These are phyloP conservation scores for Hoplias malabaricus DNA, from an alignment of 2,113 vertebrate genomes.

Conservation along the genomic window DNA sequence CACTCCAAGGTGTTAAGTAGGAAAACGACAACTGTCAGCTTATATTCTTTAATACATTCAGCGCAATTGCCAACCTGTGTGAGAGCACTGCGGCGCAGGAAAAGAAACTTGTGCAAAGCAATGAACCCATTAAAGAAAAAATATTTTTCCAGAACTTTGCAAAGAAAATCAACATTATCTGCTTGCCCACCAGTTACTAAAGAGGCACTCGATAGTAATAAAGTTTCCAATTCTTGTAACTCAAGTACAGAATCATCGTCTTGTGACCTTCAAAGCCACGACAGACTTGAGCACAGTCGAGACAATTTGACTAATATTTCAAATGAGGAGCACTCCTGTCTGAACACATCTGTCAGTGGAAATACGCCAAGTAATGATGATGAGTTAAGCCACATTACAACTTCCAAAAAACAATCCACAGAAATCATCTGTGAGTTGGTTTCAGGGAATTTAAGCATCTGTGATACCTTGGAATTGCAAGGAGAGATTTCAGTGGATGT, in stretches of 20 bases:
- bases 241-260: background rate
- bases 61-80: background rate
- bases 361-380: background rate
- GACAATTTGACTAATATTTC: background rate
- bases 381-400: background rate
- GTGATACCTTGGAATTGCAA: background rate
- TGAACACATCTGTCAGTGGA: background rate
- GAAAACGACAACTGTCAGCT: background rate
- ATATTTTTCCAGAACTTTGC: background rate
- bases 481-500: background rate
- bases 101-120: constrained; percentile 22
- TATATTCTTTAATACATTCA: background rate
- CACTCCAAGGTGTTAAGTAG: background rate
- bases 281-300: background rate
- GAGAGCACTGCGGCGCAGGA: constrained; percentile 13
- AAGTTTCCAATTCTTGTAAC: background rate
- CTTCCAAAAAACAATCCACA: constrained; percentile 4
- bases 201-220: background rate
- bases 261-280: background rate
- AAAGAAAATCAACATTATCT: background rate
- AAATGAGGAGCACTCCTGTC: background rate
- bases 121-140: constrained; percentile 9
- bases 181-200: background rate
- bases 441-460: background rate
- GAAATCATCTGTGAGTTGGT: background rate